These are phyloP conservation scores for Tillus elongatus DNA, from an alignment of 2,888 invertebrate genomes.

Conservation along the genomic window DNA sequence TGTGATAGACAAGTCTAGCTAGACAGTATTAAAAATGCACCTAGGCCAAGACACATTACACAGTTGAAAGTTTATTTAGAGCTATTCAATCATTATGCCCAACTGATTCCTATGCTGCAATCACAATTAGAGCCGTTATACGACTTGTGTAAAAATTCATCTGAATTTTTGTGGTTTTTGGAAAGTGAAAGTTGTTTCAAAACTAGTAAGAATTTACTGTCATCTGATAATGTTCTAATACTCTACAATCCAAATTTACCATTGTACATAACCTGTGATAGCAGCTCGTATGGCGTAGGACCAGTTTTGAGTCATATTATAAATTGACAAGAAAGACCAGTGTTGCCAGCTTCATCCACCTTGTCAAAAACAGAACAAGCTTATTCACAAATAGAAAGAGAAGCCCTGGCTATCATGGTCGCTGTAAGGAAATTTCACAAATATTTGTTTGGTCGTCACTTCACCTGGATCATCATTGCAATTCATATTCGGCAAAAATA, in stretches of 20 bases:
- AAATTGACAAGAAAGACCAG: conserved; percentile 25
- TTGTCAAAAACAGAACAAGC: conserved; percentile 29
- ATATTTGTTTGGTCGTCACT: conserved; percentile 30
- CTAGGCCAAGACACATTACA: conserved; percentile 15
- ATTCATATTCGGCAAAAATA: conserved; percentile 21
- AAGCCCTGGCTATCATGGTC: conserved; percentile 33
- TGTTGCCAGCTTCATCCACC: conserved; percentile 28
- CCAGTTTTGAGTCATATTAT: conserved; percentile 25
- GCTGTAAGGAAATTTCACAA: conserved; percentile 31
- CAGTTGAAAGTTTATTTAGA: conserved; percentile 16
- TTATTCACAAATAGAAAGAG: conserved; percentile 30
- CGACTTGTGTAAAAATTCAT: conserved; percentile 14
- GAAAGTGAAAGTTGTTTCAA: conserved; percentile 15
- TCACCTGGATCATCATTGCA: conserved; percentile 24
- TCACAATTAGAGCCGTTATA: conserved; percentile 15
- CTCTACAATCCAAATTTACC: conserved; percentile 20
- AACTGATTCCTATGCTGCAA: conserved; percentile 18
- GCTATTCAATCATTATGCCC: conserved; percentile 18
- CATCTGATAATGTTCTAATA: conserved; percentile 16
- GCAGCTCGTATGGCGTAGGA: conserved; percentile 27
- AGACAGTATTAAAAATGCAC: conserved; percentile 14
- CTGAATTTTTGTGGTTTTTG: conserved; percentile 14
- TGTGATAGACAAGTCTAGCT: conserved; percentile 17
- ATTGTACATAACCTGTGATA: conserved; percentile 26
- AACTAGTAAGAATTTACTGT: conserved; percentile 17